A percentile compares a stretch with the other conserved stretches of the same genome.
These are phyloP conservation scores for Drosophila nr. perissopoda DNA, from an alignment of 2,888 invertebrate genomes.

Conservation along the genomic window DNA sequence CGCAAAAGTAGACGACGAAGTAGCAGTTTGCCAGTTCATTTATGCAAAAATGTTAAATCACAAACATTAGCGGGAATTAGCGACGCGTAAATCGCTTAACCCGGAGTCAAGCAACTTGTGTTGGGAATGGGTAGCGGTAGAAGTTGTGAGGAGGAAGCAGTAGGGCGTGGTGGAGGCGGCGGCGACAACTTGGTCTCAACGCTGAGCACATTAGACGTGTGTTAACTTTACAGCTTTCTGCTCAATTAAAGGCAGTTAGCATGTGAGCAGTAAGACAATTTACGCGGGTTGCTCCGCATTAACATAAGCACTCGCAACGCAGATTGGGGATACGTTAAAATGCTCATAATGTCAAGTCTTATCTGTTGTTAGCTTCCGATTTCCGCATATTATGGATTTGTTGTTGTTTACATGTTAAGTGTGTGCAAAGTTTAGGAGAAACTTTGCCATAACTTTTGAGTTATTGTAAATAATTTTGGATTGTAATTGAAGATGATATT, in stretches of 20 bases:
- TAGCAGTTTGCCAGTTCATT: constrained; percentile 49
- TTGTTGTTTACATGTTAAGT: not conserved
- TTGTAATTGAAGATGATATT: not conserved
- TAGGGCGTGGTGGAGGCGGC: not conserved
- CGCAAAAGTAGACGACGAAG: constrained; percentile 1
- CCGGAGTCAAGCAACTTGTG: constrained; percentile 27
- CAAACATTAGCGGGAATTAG: constrained; percentile 81
- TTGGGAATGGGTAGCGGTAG: not conserved
- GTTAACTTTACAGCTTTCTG: constrained; percentile 64
- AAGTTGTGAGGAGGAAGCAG: not conserved
- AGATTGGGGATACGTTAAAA: constrained; percentile 4
- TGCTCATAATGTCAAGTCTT: constrained; percentile 4
- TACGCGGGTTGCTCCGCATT: constrained; percentile 20
- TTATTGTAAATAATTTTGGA: not conserved
- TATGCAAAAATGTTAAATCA: constrained; percentile 73
- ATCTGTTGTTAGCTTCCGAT: not conserved
- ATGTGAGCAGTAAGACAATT: constrained; percentile 14
- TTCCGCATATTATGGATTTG: not conserved
- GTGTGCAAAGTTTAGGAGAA: accelerated
- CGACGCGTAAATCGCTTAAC: constrained; percentile 76
- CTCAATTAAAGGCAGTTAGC: constrained; percentile 65
- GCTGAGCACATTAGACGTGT: constrained; percentile 44
- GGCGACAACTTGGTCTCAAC: constrained; percentile 29
- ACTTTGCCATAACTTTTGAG: not conserved
- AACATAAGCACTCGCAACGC: constrained; percentile 17